These are phyloP conservation scores for Premnoplex brunnescens DNA, from an alignment of 2,797 vertebrate genomes.

Conservation along the genomic window DNA sequence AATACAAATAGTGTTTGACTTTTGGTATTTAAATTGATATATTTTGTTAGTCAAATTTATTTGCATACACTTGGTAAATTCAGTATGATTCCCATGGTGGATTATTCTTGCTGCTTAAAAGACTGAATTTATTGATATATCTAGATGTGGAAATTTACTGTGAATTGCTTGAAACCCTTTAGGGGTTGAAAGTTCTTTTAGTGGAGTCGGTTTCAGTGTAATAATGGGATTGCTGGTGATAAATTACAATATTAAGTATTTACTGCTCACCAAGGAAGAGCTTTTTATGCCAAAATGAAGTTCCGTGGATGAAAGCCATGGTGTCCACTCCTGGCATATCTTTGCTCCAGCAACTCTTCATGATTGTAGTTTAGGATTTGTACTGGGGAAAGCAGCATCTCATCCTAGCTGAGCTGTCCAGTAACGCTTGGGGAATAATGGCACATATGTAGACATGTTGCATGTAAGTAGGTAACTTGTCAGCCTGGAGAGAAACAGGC, in stretches of 20 bases:
- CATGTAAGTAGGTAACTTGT: background rate
- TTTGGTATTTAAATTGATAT: background rate
- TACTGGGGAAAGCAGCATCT: background rate
- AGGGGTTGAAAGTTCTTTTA: background rate
- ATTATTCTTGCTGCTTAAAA: background rate
- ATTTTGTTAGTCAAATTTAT: slow-evolving; percentile 16
- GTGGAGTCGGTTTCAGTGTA: background rate
- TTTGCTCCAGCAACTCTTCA: background rate
- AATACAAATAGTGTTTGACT: background rate
- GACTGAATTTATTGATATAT: slow-evolving; percentile 1
- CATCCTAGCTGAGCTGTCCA: background rate
- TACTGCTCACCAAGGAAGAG: background rate
- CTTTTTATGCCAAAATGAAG: background rate
- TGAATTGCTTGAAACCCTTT: slow-evolving; percentile 2
- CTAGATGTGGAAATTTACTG: slow-evolving; percentile 19
- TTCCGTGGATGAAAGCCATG: background rate
- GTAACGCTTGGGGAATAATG: background rate
- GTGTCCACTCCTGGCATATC: background rate
- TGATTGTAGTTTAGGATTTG: background rate
- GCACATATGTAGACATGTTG: background rate
- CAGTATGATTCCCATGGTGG: background rate
- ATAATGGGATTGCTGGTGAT: background rate
- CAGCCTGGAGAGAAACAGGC: background rate
- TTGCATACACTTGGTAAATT: background rate
- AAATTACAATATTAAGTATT: background rate